Conservation (phyloP, 2,113 vertebrate genomes). For the Perca schrenkii region DNA sequence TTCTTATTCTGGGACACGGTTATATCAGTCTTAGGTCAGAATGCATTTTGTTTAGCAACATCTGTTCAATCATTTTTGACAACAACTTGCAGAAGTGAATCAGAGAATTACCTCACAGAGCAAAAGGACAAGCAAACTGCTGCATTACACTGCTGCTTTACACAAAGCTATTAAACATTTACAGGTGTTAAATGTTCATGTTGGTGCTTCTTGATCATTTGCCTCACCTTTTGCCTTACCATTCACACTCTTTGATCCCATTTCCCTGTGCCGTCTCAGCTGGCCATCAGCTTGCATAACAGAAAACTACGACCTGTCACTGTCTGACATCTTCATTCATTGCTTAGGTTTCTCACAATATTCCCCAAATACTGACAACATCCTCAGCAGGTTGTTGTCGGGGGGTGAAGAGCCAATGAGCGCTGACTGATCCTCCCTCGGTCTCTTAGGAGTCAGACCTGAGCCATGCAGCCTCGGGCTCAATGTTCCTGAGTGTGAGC, state of each 20-base stretch:
- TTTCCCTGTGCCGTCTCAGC: background rate
- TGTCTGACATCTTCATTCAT: constrained; percentile 19
- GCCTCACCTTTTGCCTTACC: constrained; percentile 2
- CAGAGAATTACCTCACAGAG: constrained; percentile 26
- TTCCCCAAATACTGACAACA: constrained; percentile 18
- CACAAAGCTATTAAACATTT: constrained; percentile 53
- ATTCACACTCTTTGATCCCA: constrained; percentile 16
- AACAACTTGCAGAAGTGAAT: constrained; percentile 1
- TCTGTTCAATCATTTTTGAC: constrained; percentile 40
- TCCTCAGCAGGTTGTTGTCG: constrained; percentile 18
- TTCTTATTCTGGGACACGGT: constrained; percentile 8
- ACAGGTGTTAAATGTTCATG: constrained; percentile 29
- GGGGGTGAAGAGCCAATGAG: background rate
- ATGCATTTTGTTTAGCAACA: constrained; percentile 54
- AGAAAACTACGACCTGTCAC: constrained; percentile 1
- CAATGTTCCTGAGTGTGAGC: background rate
- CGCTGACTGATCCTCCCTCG: background rate
- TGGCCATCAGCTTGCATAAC: constrained; percentile 5
- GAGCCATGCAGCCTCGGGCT: background rate
- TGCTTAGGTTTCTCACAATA: background rate
- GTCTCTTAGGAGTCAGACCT: constrained; percentile 32
- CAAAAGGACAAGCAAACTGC: constrained; percentile 35
- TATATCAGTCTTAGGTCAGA: constrained; percentile 26
- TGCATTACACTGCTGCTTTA: constrained; percentile 24
- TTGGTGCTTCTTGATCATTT: constrained; percentile 24